Conservation (phyloP, 2,113 vertebrate species). For the Eidolon helvum region DNA sequence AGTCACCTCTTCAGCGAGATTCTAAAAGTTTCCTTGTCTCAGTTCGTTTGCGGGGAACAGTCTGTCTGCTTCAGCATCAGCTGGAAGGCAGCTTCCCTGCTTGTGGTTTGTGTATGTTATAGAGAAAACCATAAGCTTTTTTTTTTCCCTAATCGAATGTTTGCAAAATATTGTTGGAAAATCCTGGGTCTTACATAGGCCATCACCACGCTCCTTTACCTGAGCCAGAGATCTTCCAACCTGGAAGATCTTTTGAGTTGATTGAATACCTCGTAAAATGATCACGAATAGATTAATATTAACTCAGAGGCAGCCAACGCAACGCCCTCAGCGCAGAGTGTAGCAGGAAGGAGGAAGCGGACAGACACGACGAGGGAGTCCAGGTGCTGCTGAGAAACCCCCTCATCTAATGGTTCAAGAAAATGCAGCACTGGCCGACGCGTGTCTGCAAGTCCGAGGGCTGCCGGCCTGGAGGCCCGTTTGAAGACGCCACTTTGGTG, state of each 20-base stretch:
- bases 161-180: not conserved
- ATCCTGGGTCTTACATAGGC: not conserved
- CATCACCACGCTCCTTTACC: not conserved
- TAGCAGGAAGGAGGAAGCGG: not conserved
- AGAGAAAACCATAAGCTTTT: not conserved
- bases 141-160: not conserved
- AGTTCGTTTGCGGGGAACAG: not conserved
- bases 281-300: not conserved
- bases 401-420: too few species aligned
- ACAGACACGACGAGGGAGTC: not conserved
- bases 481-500: fast-evolving
- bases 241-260: not conserved
- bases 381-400: too few species aligned
- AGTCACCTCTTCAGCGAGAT: slow-evolving; percentile 42
- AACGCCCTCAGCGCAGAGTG: not conserved
- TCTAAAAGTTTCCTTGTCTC: slow-evolving; percentile 15
- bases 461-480: not conserved
- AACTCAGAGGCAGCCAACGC: not conserved
- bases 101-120: not conserved
- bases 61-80: slow-evolving; percentile 23
- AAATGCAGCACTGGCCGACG: too few species aligned
- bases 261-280: not conserved
- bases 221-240: not conserved
- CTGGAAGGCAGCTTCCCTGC: not conserved
- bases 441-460: not conserved